Base-by-base conservation (phyloP, 2,113 vertebrate species). In the Pampusana beccarii region DNA sequence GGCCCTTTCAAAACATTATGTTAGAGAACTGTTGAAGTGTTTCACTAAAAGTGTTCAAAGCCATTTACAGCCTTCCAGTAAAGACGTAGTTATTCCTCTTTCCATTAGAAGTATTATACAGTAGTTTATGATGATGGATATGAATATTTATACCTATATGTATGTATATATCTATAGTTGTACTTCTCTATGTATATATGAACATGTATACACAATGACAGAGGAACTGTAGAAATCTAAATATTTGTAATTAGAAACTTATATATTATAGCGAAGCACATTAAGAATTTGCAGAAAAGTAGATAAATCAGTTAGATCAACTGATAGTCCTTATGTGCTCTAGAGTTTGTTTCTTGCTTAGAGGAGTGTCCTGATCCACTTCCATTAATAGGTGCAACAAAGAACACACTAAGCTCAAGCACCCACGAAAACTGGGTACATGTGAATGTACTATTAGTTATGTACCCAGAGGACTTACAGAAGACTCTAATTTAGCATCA, bases 21-120 rank as follows among this genome's bases (percentile, higher is more conserved):
- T 94, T 97, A 98, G 97, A 97, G 92, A 97, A 98, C 96, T 90
- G 82, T 72, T 94, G 90, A 96, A 97, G 85, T 82, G 92, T 97
- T 96, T 93, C 85, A 86, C 86, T 96, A 73, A 77, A 94, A 97
- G 92, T 95, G 90, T 95, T 97, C 93, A 95, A 96, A 97, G 92
- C 86, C 77, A 95, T 95, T 97, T 34, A 26, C 38, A 94, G 90
- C 64, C 90, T 98, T 98, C 97, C 97, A 96, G 97, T 97, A 98
- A 98, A 95, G 86, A 95, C 40, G 20, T 7, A n/a, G 73, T 93
- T 94, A 91, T 66, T 80, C 48, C 92, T 79, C 57, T 97, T 71
- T 86, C 92, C 85, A 82, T 98, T 97, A 78, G 50, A 80, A 25
- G 15, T 61, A 67, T 80, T 73, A 57, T 48, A 54, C 5, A 1